Conservation (phyloP, 2,113 vertebrate species). For the Carassius gibelio region DNA sequence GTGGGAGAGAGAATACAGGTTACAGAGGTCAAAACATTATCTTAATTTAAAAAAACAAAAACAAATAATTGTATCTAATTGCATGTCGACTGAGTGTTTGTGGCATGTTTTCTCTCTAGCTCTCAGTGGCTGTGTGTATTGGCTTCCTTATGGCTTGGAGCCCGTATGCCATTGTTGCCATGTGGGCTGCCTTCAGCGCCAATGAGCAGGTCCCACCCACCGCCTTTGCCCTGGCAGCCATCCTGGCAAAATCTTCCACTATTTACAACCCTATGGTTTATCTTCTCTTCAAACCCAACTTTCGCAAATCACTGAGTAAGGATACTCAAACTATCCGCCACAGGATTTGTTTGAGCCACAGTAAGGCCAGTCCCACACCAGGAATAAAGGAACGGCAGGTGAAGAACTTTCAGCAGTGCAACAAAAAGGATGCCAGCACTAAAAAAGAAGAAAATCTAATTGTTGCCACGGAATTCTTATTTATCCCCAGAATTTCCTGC, state of each 20-base stretch:
- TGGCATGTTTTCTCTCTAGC: conserved; percentile 26
- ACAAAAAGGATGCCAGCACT: conserved; percentile 2
- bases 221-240: conserved; percentile 38
- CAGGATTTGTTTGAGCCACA: conserved; percentile 35
- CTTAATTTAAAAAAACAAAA: neutral
- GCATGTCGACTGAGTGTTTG: neutral
- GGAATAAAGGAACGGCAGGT: neutral
- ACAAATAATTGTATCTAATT: neutral
- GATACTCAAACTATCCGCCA: conserved; percentile 18
- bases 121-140: conserved; percentile 52
- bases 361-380: conserved; percentile 8
- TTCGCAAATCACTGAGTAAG: conserved; percentile 43
- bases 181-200: conserved; percentile 51
- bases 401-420: neutral
- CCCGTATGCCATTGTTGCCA: conserved; percentile 50
- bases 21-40: neutral
- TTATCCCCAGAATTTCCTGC: neutral
- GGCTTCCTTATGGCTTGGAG: conserved; percentile 53
- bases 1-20: neutral
- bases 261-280: conserved; percentile 53
- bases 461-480: neutral
- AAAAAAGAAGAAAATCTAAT: neutral
- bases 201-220: conserved; percentile 38
- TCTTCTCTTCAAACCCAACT: conserved; percentile 56
- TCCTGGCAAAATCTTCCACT: conserved; percentile 52